These are phyloP conservation scores for Paelopatides confundens DNA, from an alignment of 53 echinoderm and acorn worm genomes.

Conservation along the genomic window DNA sequence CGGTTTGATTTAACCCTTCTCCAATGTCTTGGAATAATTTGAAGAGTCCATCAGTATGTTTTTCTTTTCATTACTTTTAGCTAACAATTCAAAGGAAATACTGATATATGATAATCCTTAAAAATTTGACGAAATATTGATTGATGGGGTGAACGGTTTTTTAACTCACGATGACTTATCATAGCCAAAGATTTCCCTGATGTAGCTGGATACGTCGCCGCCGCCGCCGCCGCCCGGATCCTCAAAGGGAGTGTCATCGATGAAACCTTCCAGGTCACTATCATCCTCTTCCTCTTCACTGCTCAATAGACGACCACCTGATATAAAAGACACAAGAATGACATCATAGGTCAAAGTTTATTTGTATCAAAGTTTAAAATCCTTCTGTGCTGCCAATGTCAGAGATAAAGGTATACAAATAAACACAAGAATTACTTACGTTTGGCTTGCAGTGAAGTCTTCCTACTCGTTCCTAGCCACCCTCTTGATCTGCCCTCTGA, in stretches of 20 bases:
- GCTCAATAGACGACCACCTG: slow-evolving; percentile 67
- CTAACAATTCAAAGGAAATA: too few relatives aligned
- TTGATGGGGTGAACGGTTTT: too few relatives aligned
- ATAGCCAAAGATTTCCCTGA: slow-evolving; percentile 96
- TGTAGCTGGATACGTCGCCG: slow-evolving; percentile 74
- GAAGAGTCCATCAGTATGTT: too few relatives aligned
- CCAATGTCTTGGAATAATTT: too few relatives aligned
- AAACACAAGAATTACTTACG: neutral
- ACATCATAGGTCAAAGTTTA: slow-evolving; percentile 1
- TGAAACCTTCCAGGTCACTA: slow-evolving; percentile 90
- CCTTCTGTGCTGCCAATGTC: too few relatives aligned
- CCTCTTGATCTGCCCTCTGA: neutral
- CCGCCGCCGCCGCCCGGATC: slow-evolving; percentile 23
- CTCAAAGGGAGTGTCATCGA: slow-evolving; percentile 90
- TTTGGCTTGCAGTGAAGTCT: neutral
- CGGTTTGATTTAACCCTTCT: too few relatives aligned
- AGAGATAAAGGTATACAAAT: too few relatives aligned
- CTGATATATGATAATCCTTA: too few relatives aligned
- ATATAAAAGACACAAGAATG: slow-evolving; percentile 2
- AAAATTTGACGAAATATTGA: too few relatives aligned
- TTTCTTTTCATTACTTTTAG: too few relatives aligned
- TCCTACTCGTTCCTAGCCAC: neutral
- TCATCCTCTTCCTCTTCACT: slow-evolving; percentile 93
- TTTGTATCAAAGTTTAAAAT: too few relatives aligned
- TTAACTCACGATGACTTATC: slow-evolving; percentile 86